Percentiles rank a stretch among this genome's conserved stretches.
Evolutionary conservation across 2,113 vertebrate genomes (phyloP).

Genomic region (Pagrus major): DNA sequence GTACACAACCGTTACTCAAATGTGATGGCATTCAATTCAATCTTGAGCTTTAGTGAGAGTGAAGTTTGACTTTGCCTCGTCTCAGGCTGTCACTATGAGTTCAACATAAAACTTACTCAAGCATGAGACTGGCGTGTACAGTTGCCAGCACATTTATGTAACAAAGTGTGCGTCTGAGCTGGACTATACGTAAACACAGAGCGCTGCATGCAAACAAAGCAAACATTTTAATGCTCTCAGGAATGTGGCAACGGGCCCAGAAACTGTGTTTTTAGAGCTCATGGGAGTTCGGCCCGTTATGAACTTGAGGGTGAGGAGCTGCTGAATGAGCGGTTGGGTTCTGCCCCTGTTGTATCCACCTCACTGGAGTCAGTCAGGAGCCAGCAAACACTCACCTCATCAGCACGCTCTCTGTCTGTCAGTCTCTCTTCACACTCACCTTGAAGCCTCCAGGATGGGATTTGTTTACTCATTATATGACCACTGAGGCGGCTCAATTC

Average conservation of each 20-base stretch:
- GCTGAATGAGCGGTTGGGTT: neutral
- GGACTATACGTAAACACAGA: slow-evolving; percentile 16
- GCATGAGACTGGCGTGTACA: neutral
- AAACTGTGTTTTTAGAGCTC: neutral
- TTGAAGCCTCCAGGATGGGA: neutral
- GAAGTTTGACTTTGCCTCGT: neutral
- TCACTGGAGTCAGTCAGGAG: slow-evolving; percentile 3
- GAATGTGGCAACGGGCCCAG: slow-evolving; percentile 34
- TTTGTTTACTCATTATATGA: slow-evolving; percentile 4
- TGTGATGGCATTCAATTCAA: neutral
- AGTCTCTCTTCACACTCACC: neutral
- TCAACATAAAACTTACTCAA: neutral
- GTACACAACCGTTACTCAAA: neutral
- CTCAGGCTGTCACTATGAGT: neutral
- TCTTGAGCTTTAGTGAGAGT: neutral
- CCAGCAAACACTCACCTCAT: slow-evolving; percentile 1
- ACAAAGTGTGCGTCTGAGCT: neutral
- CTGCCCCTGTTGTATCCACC: slow-evolving; percentile 27
- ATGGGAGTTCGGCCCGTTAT: slow-evolving; percentile 6
- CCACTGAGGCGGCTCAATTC: neutral
- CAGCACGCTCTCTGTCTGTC: neutral
- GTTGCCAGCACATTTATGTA: neutral
- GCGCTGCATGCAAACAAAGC: slow-evolving; percentile 22
- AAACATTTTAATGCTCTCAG: slow-evolving; percentile 21
- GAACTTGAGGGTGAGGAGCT: neutral